Percentiles rank a stretch among this genome's conserved stretches.
phyloP scores from a whole-genome alignment of 2,888 invertebrate genomes.

The Orthosia gothica region DNA sequence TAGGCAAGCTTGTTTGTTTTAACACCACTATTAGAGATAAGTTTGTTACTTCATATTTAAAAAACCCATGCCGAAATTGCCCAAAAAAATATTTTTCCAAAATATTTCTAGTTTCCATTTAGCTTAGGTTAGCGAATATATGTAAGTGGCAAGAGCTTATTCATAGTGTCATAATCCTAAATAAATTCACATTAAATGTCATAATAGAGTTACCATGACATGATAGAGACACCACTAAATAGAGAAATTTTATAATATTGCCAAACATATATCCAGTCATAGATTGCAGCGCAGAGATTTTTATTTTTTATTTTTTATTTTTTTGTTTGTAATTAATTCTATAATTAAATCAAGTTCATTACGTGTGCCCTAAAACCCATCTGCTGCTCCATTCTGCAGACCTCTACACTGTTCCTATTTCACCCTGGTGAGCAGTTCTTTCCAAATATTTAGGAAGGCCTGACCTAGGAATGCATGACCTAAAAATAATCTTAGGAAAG shows the following conservation, averaged over 20 bases:
- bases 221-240: background rate
- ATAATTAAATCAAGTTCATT: background rate
- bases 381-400: background rate
- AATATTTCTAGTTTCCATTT: background rate
- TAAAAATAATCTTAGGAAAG: background rate
- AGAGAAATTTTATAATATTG: background rate
- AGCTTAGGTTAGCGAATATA: background rate
- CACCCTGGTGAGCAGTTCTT: background rate
- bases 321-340: background rate
- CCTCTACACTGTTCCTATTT: background rate
- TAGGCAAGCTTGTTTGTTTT: constrained; percentile 3
- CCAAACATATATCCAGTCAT: background rate
- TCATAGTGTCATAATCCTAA: background rate
- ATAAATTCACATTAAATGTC: background rate
- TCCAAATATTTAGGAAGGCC: background rate
- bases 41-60: background rate
- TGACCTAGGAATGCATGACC: background rate
- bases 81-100: background rate
- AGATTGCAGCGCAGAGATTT: no score
- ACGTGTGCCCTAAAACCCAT: background rate
- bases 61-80: background rate
- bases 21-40: background rate
- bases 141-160: background rate
- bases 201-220: background rate
- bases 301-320: no score